These are phyloP conservation scores for Lochmaea crataegi DNA, from an alignment of 2,888 invertebrate species.

Conservation along the genomic window DNA sequence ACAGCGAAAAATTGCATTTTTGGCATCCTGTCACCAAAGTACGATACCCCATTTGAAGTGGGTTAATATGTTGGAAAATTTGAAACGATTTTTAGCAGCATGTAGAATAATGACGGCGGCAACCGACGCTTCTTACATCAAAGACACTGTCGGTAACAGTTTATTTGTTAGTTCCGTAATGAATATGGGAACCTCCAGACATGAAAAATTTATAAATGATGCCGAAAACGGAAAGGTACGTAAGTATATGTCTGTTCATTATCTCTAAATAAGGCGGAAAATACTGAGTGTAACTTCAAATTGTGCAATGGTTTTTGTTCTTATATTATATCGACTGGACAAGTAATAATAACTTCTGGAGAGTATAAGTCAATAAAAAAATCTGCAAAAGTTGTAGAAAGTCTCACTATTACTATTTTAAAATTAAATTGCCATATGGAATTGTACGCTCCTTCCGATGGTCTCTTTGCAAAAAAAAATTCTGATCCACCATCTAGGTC, in stretches of 20 bases:
- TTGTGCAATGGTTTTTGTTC: too few relatives aligned
- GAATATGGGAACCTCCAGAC: slow-evolving; percentile 74
- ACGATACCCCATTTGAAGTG: slow-evolving; percentile 73
- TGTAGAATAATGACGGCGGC: slow-evolving; percentile 70
- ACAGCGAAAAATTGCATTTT: slow-evolving; percentile 69
- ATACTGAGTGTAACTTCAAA: too few relatives aligned
- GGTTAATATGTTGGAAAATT: slow-evolving; percentile 68
- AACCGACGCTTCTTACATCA: slow-evolving; percentile 74
- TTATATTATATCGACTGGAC: too few relatives aligned
- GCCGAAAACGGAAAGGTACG: slow-evolving; percentile 56
- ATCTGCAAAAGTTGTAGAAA: too few relatives aligned
- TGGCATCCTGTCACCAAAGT: slow-evolving; percentile 73
- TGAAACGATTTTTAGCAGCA: slow-evolving; percentile 65
- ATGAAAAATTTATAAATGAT: slow-evolving; percentile 69
- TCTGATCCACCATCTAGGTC: too few relatives aligned
- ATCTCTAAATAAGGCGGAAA: too few relatives aligned
- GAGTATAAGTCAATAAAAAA: too few relatives aligned
- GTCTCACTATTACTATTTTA: too few relatives aligned
- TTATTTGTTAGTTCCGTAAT: slow-evolving; percentile 76
- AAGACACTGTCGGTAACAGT: slow-evolving; percentile 71
- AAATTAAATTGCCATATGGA: too few relatives aligned
- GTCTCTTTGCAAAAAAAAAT: too few relatives aligned
- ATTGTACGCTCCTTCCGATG: too few relatives aligned
- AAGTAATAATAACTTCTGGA: too few relatives aligned
- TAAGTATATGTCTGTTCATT: background rate